Evolutionary conservation across 2,888 invertebrate genomes (phyloP), one percentile per base, ranked within the genome.

Genomic region (Amblyteles armatorius): DNA sequence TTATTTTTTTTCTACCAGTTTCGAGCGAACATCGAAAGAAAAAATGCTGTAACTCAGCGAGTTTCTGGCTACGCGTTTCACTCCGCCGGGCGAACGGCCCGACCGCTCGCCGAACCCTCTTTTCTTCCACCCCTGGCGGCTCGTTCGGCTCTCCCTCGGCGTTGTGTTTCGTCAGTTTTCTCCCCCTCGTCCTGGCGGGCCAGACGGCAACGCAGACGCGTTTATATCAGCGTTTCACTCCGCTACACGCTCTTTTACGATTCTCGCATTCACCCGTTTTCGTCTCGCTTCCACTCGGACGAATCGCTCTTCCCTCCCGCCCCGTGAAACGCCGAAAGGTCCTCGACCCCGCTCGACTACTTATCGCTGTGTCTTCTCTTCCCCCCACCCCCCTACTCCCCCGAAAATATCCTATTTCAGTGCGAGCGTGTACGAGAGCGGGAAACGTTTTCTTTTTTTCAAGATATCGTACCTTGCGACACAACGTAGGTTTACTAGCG

Each of bases 301-400:
- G 29, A 50, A 77, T 48, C 48, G 36, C 60, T 63, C 60, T 33
- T 50, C 50, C 63, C 19, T 50, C 36, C 36, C 48, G 22, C 52
- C 78, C 79, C 71, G 16, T n/a, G 74, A 74, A 19, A 79, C 74
- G 71, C 40, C 78, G 79, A 71, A 79, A 82, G 84, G 68, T 82
- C 84, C 73, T 79, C 74, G 84, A 84, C 82, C 84, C 52, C 72
- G 40, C 26, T 26, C 71, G 83, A 50, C 69, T 65, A 63, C 55
- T 76, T 73, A 60, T 80, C 68, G 74, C 44, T 44, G 69, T 52
- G 48, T n/a, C 50, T 29, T 52, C 71, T 9, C 57, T 1, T 26
- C n/a, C 29, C 69, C 29, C 67, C 22, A 6, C 52, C 44, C 13
- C 2, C 44, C 13, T 11, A 3, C 44, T n/a, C 57, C 40, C 44